Percentiles rank a stretch among this genome's conserved stretches.
Evolutionary conservation across 2,797 vertebrate genomes (phyloP).

Genomic region (Macropus fuliginosus): DNA sequence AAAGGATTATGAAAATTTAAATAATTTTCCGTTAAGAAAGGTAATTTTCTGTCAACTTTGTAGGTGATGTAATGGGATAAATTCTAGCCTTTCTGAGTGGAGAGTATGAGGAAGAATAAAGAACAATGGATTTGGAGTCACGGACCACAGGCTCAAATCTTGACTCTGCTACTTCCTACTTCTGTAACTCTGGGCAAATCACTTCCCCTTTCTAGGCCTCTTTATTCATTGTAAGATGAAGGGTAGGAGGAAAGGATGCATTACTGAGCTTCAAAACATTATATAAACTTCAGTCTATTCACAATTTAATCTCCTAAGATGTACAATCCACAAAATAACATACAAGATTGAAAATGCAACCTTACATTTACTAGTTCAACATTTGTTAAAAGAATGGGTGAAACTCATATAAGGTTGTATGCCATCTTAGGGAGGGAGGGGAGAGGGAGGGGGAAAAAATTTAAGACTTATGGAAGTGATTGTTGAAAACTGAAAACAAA

Average conservation of each 20-base stretch:
- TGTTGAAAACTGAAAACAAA: too few species aligned
- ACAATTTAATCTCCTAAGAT: not conserved
- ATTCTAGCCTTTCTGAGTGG: not conserved
- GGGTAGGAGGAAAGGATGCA: not conserved
- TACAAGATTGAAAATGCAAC: not conserved
- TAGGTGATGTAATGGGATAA: not conserved
- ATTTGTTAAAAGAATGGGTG: too few species aligned
- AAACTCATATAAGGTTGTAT: too few species aligned
- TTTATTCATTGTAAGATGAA: not conserved
- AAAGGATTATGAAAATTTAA: constrained; percentile 13
- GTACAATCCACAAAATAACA: not conserved
- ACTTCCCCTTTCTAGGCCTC: not conserved
- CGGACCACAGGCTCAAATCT: not conserved
- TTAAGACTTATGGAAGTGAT: too few species aligned
- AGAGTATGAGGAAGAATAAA: not conserved
- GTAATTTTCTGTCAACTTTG: not conserved
- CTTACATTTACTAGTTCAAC: not conserved
- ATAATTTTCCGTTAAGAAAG: not conserved
- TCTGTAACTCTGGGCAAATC: not conserved
- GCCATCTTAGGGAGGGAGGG: too few species aligned
- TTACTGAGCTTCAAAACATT: not conserved
- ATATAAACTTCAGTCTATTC: not conserved
- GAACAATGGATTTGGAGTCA: not conserved
- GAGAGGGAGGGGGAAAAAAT: too few species aligned
- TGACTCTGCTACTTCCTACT: not conserved